Evolutionary conservation across 2,113 vertebrate species (phyloP), one percentile per base, ranked within the genome.

Genomic region (Ctenomys sociabilis): DNA sequence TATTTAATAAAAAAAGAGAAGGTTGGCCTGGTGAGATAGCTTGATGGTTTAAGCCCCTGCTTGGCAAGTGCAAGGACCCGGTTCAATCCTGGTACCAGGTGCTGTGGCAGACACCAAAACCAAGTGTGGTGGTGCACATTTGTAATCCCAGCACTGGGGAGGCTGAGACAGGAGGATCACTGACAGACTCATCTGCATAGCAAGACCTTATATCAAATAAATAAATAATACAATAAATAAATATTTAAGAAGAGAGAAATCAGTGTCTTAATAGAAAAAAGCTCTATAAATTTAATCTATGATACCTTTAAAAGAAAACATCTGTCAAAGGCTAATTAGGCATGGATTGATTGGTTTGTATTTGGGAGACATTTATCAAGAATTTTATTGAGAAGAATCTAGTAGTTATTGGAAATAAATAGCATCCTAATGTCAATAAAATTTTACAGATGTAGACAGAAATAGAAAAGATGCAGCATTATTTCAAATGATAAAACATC

Each of bases 361-460:
- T 95, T 96, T 73, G 66, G 92, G 63, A 93, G 66, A 95, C 93
- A 89, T 75, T 93, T 70, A 11, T 78, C 70, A 72, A 94, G 78
- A 90, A 88, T 85, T 30, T 26, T 89, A 93, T 72, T 75, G 73
- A 89, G 40, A 43, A 86, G 64, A 95, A 61, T 72, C 88, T 40
- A 68, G 54, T 4, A 6, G 28, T 54, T 68, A 35, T 26, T 73
- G 61, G 72, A 96, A 63, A 82, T 43, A 43, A 14, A 92, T 28
- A 95, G 72, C 61, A 63, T 77, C 21, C 85, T 94, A 73, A 90
- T 30, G 30, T 95, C 75, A 72, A 59, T 32, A 93, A 80, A 26
- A 7, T 14, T 81, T 90, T 81, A 77, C 26, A 10, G 82, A n/a
- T 4, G 4, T 77, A 75, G 30, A 94, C 45, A 81, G 32, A 92